A percentile compares a stretch with the other conserved stretches of the same genome.
These are phyloP conservation scores for Dascyllus trimaculatus DNA, from an alignment of 2,113 vertebrate species.

Conservation along the genomic window DNA sequence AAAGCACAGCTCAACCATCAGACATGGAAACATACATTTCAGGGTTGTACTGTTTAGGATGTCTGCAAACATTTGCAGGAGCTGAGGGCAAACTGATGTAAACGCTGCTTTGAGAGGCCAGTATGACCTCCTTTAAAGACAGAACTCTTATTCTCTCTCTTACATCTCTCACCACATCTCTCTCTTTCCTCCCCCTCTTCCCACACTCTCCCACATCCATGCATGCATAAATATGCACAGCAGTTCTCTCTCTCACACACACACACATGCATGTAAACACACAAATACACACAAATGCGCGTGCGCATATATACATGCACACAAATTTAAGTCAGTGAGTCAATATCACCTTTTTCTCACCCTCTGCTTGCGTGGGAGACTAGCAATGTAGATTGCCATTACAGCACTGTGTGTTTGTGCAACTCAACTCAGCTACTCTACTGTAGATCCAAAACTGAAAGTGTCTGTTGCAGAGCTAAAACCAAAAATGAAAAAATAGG, in stretches of 20 bases:
- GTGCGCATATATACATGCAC: conserved; percentile 47
- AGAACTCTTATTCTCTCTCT: conserved; percentile 61
- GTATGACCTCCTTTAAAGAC: conserved; percentile 63
- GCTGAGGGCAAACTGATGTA: conserved; percentile 45
- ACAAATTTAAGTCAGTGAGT: conserved; percentile 83
- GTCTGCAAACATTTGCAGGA: conserved; percentile 53
- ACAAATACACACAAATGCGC: not conserved
- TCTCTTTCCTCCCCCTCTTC: conserved; percentile 57
- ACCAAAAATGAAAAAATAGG: not conserved
- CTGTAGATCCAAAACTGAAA: conserved; percentile 60
- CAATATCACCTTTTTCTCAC: conserved; percentile 84
- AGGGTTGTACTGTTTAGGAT: conserved; percentile 23
- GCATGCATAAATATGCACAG: conserved; percentile 57
- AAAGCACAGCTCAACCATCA: conserved; percentile 16
- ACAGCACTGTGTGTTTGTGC: conserved; percentile 53
- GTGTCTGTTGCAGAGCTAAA: conserved; percentile 36
- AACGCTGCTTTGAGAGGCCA: conserved; percentile 38
- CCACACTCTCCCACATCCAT: conserved; percentile 71
- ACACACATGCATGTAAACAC: conserved; percentile 64
- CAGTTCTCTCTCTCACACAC: conserved; percentile 54
- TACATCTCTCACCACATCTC: conserved; percentile 36
- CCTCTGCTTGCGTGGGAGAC: conserved; percentile 84
- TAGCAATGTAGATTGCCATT: conserved; percentile 69
- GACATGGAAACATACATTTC: conserved; percentile 20
- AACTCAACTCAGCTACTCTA: conserved; percentile 51